These are phyloP conservation scores for Drepanosiphum platanoidis DNA, from an alignment of 2,888 invertebrate species.

Conservation along the genomic window DNA sequence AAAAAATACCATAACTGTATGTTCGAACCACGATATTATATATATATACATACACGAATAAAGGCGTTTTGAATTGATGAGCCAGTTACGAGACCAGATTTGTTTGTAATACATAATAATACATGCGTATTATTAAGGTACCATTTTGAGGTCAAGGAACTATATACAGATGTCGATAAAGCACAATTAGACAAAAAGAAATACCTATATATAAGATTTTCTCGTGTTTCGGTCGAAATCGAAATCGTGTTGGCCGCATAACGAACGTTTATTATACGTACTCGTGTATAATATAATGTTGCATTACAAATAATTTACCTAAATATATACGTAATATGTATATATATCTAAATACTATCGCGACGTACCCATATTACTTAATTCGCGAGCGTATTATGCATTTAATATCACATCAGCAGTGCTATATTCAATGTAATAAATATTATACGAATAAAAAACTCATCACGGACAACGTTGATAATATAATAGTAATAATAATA, in stretches of 20 bases:
- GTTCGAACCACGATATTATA: too few relatives aligned
- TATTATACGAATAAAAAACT: not conserved
- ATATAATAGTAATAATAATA: not conserved
- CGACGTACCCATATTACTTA: not conserved
- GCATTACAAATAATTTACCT: too few relatives aligned
- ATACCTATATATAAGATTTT: conserved; percentile 22
- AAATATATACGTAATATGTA: too few relatives aligned
- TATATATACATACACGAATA: not conserved
- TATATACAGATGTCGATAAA: not conserved
- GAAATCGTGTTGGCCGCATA: conserved; percentile 40
- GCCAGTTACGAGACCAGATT: not conserved
- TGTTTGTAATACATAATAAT: not conserved
- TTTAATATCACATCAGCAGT: not conserved
- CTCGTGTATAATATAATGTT: too few relatives aligned
- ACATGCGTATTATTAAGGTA: not conserved
- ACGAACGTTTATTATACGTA: too few relatives aligned
- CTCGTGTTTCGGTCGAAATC: not conserved
- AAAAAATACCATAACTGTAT: conserved; percentile 10
- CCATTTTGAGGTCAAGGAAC: conserved; percentile 48
- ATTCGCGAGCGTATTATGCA: not conserved
- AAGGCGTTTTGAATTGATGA: conserved; percentile 36
- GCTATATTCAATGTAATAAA: not conserved
- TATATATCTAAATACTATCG: too few relatives aligned
- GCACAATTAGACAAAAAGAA: conserved; percentile 28
- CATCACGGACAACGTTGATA: not conserved